Evolutionary conservation across 2,113 vertebrate genomes (phyloP).

Genomic region (Mesocricetus auratus): DNA sequence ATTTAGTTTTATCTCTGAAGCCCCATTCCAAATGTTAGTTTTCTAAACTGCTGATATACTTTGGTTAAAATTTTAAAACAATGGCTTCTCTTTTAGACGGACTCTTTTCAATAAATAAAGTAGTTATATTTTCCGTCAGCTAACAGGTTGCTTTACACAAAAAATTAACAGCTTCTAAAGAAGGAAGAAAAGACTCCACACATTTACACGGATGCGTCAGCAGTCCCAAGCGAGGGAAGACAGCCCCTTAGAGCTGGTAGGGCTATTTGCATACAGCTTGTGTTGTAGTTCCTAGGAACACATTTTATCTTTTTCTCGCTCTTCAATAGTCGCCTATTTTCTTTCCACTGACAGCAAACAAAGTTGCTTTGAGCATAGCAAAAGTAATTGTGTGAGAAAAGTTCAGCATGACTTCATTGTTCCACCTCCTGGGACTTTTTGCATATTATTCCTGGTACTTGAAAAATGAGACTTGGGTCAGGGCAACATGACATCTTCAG

Average conservation of each 20-base stretch:
- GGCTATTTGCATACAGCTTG: conserved; percentile 40
- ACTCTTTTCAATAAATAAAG: background rate
- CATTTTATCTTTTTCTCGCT: background rate
- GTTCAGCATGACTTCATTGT: conserved; percentile 65
- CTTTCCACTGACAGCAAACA: conserved; percentile 74
- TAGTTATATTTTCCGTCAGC: background rate
- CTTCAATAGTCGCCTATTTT: conserved; percentile 61
- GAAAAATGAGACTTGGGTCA: conserved; percentile 41
- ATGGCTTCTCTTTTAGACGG: background rate
- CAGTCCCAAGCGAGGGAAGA: background rate
- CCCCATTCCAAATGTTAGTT: background rate
- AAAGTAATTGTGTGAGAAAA: conserved; percentile 67
- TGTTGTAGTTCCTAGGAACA: conserved; percentile 33
- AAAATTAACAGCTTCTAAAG: background rate
- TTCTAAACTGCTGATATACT: conserved; percentile 23
- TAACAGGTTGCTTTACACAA: background rate
- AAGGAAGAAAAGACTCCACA: background rate
- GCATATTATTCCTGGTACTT: conserved; percentile 31
- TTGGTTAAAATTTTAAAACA: conserved; percentile 12
- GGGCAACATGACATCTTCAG: conserved; percentile 43
- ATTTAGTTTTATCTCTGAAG: background rate
- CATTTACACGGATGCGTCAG: conserved; percentile 17
- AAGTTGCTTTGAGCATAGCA: conserved; percentile 76
- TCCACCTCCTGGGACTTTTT: background rate
- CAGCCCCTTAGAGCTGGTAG: background rate